phyloP scores from a whole-genome alignment of 2,113 vertebrate genomes.

The Chloroceryle aenea region DNA sequence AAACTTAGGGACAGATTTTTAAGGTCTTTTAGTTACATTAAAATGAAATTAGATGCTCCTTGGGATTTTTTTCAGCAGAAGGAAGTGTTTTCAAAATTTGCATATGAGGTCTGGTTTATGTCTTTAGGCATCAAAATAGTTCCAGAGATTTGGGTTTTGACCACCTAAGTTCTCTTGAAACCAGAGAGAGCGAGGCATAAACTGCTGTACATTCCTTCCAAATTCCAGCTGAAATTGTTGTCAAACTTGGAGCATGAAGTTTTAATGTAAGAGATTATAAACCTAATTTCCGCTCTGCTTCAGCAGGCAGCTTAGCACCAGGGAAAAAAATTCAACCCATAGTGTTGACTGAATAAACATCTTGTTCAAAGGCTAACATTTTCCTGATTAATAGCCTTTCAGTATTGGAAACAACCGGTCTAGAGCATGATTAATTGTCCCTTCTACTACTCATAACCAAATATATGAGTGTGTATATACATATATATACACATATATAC shows the following conservation, averaged over 20 bases:
- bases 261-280: background rate
- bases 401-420: slow-evolving; percentile 31
- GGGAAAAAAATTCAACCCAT: background rate
- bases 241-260: background rate
- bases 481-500: background rate
- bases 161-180: background rate
- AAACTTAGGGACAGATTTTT: slow-evolving; percentile 23
- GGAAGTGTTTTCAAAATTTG: background rate
- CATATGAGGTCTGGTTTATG: background rate
- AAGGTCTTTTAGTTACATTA: background rate
- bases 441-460: slow-evolving; percentile 8
- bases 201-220: background rate
- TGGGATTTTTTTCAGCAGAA: background rate
- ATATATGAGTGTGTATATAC: background rate
- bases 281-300: background rate
- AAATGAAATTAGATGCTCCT: background rate
- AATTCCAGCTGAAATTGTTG: slow-evolving; percentile 1
- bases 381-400: slow-evolving; percentile 50
- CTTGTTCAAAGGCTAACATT: slow-evolving; percentile 35
- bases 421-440: background rate
- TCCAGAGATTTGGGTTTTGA: background rate
- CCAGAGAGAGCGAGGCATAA: background rate
- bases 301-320: slow-evolving; percentile 27
- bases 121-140: background rate
- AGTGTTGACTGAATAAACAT: slow-evolving; percentile 27